Evolutionary conservation across 1,140 invertebrate species (phyloP), one percentile per base, ranked within the genome.

Genomic region (Cherax destructor): DNA sequence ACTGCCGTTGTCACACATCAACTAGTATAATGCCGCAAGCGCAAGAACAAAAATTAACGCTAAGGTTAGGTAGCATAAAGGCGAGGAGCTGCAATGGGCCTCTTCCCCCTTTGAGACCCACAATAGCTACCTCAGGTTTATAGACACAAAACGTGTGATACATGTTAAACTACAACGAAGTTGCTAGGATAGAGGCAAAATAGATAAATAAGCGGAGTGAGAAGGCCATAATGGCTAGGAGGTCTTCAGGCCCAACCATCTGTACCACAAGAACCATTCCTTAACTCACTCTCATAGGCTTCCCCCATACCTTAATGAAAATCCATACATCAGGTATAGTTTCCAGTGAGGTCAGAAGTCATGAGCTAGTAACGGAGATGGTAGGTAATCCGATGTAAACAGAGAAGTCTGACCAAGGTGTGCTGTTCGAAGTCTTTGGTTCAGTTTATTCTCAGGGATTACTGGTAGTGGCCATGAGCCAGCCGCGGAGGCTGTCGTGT

Each of bases 31-130:
- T 21, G 81, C 81, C 13, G 81, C 69, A 56, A 65, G 49, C 18
- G 59, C 41, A 69, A 56, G 49, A 61, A 11, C 11, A 24, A 30
- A 41, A 59, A 69, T 21, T 10, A 61, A 83, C 18, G 59, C 59
- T 47, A 24, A 83, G 24, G 11, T n/a, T 49, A 18, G 24, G 24
- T 47, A 41, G 52, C 61, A 69, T 61, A 69, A 83, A 83, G 59
- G 59, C 47, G 41, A 4, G 30, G 47, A 83, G 59, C 81, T 83
- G 69, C 81, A 47, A 65, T 83, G 81, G 59, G 24, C 81, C 81
- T 83, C 81, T 83, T 83, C 81, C 81, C 81, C 81, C 81, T 83
- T 69, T 83, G 81, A 83, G 81, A 83, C 41, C 59, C 81, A 83
- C 59, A 65, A 49, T 83, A 83, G 59, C 81, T 49, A 74, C 69